These are phyloP conservation scores for Blomia tropicalis DNA, from an alignment of 2,888 invertebrate species.

Conservation along the genomic window DNA sequence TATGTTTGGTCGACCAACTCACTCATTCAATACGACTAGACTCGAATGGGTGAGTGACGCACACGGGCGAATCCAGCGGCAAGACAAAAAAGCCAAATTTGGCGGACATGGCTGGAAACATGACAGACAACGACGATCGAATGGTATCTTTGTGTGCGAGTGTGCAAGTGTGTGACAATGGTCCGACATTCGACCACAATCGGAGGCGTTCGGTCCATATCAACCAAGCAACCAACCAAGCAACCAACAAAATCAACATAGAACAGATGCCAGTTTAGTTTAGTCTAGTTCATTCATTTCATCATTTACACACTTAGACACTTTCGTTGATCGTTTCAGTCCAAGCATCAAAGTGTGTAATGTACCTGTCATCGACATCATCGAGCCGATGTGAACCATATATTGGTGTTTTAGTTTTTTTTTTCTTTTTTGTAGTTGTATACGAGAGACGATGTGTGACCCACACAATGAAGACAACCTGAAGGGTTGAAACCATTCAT, in stretches of 20 bases:
- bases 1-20: too few relatives aligned
- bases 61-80: neutral
- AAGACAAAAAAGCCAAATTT: neutral
- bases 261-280: neutral
- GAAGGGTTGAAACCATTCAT: too few relatives aligned
- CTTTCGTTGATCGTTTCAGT: too few relatives aligned
- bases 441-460: too few relatives aligned
- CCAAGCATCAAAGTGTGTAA: neutral
- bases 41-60: conserved; percentile 4
- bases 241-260: neutral
- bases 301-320: neutral
- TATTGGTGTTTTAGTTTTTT: neutral
- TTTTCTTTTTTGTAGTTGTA: neutral
- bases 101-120: neutral
- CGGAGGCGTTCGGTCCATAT: conserved; percentile 6
- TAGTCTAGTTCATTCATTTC: neutral
- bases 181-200: neutral
- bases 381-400: neutral
- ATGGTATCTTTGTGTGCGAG: too few relatives aligned
- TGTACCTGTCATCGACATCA: neutral
- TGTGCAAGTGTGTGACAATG: too few relatives aligned
- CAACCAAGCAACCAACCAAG: neutral
- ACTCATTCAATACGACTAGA: neutral
- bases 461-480: too few relatives aligned
- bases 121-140: conserved; percentile 12